Evolutionary conservation across 1,140 invertebrate species (phyloP), one percentile per base, ranked within the genome.

Genomic region (Nymphalis io): DNA sequence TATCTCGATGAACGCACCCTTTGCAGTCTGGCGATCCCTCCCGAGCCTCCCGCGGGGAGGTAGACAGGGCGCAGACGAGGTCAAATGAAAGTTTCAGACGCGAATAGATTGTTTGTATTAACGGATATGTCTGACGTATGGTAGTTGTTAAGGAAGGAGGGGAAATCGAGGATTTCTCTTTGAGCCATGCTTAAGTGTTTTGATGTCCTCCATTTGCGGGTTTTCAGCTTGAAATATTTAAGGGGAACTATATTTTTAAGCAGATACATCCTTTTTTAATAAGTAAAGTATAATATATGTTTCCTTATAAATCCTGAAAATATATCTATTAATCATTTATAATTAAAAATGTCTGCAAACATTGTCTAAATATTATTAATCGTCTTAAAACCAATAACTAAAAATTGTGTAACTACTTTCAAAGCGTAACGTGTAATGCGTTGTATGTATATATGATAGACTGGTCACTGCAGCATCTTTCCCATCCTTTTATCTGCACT

Each of bases 51-150:
- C 68, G 67, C 48, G 70, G 67, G 73, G 48, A 53, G 73, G 67
- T 60, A 64, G 72, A 68, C 65, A 60, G 76, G 77, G 73, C 66
- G 79, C 57, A 79, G 80, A 82, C 79, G 76, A 82, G 77, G 80
- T 81, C 74, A 78, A 75, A 83, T 85, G 83, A 83, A 88, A 85
- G 73, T 85, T 86, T 86, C 79, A 85, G 81, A 75, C 80, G 72
- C 60, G 70, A 66, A 80, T 70, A 80, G 63, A 76, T 74, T 78
- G 78, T 76, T 73, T 70, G 70, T 70, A 73, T 66, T 72, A 75
- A 59, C 71, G 75, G 73, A 76, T 78, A 69, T 53, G 58, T 78
- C 59, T 70, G 68, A 79, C 72, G 65, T 79, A 78, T 74, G 75
- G 58, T 68, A 62, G 71, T 60, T 60, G 63, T 60, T 59, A 46